phyloP scores from a whole-genome alignment of 2,888 invertebrate genomes.

The Drosophila gaucha region DNA sequence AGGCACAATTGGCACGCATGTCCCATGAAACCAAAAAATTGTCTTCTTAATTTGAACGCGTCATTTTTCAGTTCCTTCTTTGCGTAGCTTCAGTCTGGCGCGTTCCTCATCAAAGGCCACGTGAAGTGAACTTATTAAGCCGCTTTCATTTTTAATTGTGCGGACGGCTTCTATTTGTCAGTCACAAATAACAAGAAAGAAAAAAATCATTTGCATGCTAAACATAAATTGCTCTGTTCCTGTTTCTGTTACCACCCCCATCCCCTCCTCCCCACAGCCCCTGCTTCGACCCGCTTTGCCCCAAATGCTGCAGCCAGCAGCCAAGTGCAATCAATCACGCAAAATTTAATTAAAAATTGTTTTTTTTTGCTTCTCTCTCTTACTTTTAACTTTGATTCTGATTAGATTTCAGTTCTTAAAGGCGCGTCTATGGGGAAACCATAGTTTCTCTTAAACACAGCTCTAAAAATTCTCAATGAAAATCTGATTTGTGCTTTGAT shows the following conservation, averaged over 20 bases:
- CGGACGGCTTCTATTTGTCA: slow-evolving; percentile 55
- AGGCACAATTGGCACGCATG: slow-evolving; percentile 72
- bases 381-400: slow-evolving; percentile 43
- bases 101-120: slow-evolving; percentile 64
- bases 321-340: slow-evolving; percentile 73
- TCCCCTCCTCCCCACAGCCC: not conserved
- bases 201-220: slow-evolving; percentile 48
- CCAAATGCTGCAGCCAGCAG: slow-evolving; percentile 11
- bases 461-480: not conserved
- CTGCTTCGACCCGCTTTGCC: not conserved
- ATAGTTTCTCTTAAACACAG: slow-evolving; percentile 1
- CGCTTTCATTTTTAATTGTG: slow-evolving; percentile 75
- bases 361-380: slow-evolving; percentile 5
- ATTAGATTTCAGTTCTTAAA: slow-evolving; percentile 28
- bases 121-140: slow-evolving; percentile 65
- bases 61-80: slow-evolving; percentile 23
- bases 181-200: slow-evolving; percentile 52
- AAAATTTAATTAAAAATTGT: slow-evolving; percentile 71
- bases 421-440: slow-evolving; percentile 7
- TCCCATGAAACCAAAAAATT: slow-evolving; percentile 67
- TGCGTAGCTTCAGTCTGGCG: too few relatives aligned
- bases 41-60: slow-evolving; percentile 72
- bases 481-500: not conserved
- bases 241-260: not conserved
- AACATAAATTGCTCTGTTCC: slow-evolving; percentile 43